Conservation (phyloP, 1,140 invertebrate genomes). For the Eumaeus atala region DNA sequence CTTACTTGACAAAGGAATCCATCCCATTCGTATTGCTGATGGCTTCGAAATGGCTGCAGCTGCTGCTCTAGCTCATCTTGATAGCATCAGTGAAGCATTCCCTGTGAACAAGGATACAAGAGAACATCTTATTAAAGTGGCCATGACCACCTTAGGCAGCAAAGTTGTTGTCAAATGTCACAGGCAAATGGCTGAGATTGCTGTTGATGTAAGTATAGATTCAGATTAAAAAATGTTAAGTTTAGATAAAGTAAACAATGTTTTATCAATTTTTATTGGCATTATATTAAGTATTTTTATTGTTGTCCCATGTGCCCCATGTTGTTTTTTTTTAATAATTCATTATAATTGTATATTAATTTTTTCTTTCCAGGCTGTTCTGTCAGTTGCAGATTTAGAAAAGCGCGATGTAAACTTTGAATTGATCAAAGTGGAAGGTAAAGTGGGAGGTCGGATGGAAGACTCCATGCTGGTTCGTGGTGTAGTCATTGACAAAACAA, state of each 20-base stretch:
- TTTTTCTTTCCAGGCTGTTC: slow-evolving; percentile 83
- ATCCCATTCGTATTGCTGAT: slow-evolving; percentile 99
- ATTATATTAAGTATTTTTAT: no score
- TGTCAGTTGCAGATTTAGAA: slow-evolving; percentile 95
- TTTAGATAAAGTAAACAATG: no score
- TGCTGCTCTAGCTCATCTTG: slow-evolving; percentile 89
- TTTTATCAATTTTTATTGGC: no score
- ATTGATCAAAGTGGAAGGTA: slow-evolving; percentile 98
- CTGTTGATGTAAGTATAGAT: slow-evolving; percentile 88
- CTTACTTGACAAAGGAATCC: slow-evolving; percentile 96
- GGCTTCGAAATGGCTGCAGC: slow-evolving; percentile 98
- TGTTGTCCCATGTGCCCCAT: no score
- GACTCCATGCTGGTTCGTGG: slow-evolving; percentile 97
- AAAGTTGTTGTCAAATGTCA: slow-evolving; percentile 97
- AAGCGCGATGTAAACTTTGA: slow-evolving; percentile 99
- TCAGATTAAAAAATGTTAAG: no score
- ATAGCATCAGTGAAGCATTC: slow-evolving; percentile 92
- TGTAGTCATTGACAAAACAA: slow-evolving; percentile 98
- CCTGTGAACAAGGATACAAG: slow-evolving; percentile 87
- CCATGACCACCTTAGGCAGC: slow-evolving; percentile 99
- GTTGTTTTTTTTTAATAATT: background rate
- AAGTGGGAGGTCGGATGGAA: slow-evolving; percentile 97
- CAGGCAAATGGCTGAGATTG: slow-evolving; percentile 98
- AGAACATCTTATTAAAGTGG: slow-evolving; percentile 94
- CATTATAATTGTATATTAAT: slow-evolving; percentile 1